Evolutionary conservation across 2,797 vertebrate species (phyloP), one percentile per base, ranked within the genome.

Genomic region (Ceyx erithaca): DNA sequence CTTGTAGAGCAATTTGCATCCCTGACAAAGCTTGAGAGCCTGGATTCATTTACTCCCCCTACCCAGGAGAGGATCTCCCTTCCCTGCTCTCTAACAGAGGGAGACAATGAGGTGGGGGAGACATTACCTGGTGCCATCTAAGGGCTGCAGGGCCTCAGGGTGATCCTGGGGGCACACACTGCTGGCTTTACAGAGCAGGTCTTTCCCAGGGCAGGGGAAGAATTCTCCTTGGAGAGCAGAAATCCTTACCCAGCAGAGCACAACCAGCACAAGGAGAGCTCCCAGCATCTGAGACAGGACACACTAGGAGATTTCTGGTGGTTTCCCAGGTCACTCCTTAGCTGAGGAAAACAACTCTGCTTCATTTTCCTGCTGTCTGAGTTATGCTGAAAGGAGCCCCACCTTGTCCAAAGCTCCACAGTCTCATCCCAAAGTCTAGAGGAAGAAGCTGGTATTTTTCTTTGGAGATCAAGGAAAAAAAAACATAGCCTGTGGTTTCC

Each of bases 1-100:
- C 72, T 85, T 37, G 28, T 1, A 93, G 51, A 80, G 80, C 66
- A 93, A 96, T 95, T 94, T 94, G 57, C 91, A 92, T 95, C 58
- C 89, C 81, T 81, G 72, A 94, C 46, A 0, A 95, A 93, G 80
- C 51, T 64, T 0, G 0, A 1, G 28, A 95, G 75, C 8, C 10
- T 26, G 6, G 58, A 77, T 80, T 93, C 10, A 51, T 90, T 85
- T 88, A 30, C 28, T 84, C 37, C 46, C 35, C 75, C 75, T 23
- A 64, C 10, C 14, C 52, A 63, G 40, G 52, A 91, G 63, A 59
- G 49, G 35, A 8, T 75, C 19, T 85, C 54, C 33, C 79, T 84
- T 81, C 33, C 10, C n/a, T 55, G 22, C 16, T 77, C 13, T 61
- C n/a, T 72, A 82, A 61, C 40, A 64, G 73, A 67, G 35, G 25